These are phyloP conservation scores for Oenanthe oenanthe DNA, from an alignment of 2,113 vertebrate genomes.

Conservation along the genomic window DNA sequence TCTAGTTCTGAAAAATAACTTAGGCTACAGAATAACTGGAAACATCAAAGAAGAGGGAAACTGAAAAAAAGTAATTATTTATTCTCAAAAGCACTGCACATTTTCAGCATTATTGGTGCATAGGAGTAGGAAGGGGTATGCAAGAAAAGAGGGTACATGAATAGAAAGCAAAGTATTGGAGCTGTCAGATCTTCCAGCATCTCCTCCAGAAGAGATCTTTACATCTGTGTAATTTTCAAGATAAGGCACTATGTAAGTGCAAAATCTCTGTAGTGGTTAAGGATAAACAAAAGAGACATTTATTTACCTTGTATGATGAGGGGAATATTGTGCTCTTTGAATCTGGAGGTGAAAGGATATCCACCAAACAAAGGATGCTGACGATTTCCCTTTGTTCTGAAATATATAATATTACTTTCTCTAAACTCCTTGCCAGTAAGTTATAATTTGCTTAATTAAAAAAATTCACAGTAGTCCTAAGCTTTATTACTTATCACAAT, in stretches of 20 bases:
- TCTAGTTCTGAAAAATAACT: neutral
- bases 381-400: neutral
- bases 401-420: neutral
- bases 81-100: neutral
- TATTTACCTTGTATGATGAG: neutral
- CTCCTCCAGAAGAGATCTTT: neutral
- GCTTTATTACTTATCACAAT: neutral
- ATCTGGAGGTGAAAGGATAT: neutral
- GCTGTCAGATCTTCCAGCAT: neutral
- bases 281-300: neutral
- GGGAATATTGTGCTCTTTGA: neutral
- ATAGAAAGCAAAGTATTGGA: neutral
- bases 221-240: neutral
- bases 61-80: neutral
- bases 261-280: neutral
- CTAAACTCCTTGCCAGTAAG: neutral
- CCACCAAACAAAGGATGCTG: neutral
- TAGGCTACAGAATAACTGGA: neutral
- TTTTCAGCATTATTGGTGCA: neutral
- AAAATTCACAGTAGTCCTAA: neutral
- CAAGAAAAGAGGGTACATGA: neutral
- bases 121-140: fast-evolving
- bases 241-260: neutral
- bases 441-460: neutral
- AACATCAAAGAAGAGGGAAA: neutral